A percentile compares a stretch with the other conserved stretches of the same genome.
These are phyloP conservation scores for Psix sp. DNA, from an alignment of 1,140 invertebrate genomes.

Conservation along the genomic window DNA sequence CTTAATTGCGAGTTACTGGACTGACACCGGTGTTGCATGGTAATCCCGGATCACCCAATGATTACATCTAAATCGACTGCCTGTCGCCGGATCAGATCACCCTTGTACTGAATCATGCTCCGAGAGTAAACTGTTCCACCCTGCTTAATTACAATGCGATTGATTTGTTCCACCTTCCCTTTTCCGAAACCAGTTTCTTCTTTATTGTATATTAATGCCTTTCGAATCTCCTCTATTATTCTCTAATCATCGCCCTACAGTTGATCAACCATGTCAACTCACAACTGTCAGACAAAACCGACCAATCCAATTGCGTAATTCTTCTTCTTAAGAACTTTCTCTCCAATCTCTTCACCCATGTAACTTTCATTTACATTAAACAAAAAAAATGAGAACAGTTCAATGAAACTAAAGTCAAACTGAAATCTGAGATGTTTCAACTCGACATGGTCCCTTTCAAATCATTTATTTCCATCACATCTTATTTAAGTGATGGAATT, in stretches of 20 bases:
- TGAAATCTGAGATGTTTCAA: too few species aligned
- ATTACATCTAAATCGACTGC: conserved; percentile 65
- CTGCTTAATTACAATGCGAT: conserved; percentile 72
- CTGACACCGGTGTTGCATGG: conserved; percentile 48
- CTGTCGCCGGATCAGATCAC: conserved; percentile 61
- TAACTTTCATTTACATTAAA: too few species aligned
- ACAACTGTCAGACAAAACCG: too few species aligned
- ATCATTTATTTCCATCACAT: too few species aligned
- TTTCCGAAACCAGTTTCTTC: conserved; percentile 29
- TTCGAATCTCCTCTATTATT: conserved; percentile 14
- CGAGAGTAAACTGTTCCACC: conserved; percentile 57
- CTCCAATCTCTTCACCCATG: too few species aligned
- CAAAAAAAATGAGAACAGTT: too few species aligned
- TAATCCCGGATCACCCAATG: conserved; percentile 65
- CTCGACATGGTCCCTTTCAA: too few species aligned
- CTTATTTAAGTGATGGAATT: too few species aligned
- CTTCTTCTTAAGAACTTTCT: too few species aligned
- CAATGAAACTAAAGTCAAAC: too few species aligned
- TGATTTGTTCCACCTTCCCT: conserved; percentile 65
- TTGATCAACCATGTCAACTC: too few species aligned
- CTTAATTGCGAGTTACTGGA: conserved; percentile 64
- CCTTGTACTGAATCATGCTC: conserved; percentile 56
- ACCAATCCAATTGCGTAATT: too few species aligned
- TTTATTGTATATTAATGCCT: conserved; percentile 35
- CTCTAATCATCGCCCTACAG: background rate